phyloP scores from a whole-genome alignment of 2,797 vertebrate species.

The Sebastes iracundus region DNA sequence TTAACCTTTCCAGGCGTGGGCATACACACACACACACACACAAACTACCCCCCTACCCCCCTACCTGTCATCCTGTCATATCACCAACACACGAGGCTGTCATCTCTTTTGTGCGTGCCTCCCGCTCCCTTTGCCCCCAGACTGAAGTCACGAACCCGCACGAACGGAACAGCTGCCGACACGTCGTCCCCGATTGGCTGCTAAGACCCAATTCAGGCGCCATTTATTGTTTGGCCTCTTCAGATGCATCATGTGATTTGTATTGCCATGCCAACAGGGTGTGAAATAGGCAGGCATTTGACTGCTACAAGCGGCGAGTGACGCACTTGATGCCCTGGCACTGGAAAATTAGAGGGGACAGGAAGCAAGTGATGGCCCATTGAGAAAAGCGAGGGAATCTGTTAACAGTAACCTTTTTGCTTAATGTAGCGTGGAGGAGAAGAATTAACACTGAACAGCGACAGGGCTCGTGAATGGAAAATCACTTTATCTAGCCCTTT shows the following conservation, averaged over 20 bases:
- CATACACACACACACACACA: not conserved
- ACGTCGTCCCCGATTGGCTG: constrained; percentile 49
- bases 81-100: constrained; percentile 54
- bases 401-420: constrained; percentile 87
- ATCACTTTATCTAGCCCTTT: constrained; percentile 82
- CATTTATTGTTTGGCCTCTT: constrained; percentile 62
- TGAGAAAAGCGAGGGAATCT: constrained; percentile 82
- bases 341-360: constrained; percentile 84
- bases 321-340: constrained; percentile 75
- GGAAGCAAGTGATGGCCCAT: constrained; percentile 78
- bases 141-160: constrained; percentile 22
- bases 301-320: constrained; percentile 58
- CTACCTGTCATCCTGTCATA: constrained; percentile 49
- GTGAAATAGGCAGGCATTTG: constrained; percentile 55
- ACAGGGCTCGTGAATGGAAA: constrained; percentile 81
- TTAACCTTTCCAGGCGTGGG: too few species aligned
- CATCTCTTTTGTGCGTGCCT: constrained; percentile 62
- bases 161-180: constrained; percentile 31
- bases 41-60: not conserved
- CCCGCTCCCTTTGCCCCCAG: constrained; percentile 24
- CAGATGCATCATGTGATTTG: constrained; percentile 62
- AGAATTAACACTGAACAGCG: constrained; percentile 78
- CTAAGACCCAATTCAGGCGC: constrained; percentile 27
- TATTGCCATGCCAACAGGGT: constrained; percentile 70
- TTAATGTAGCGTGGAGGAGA: constrained; percentile 83